A percentile compares a stretch with the other conserved stretches of the same genome.
Conservation (phyloP, 2,797 vertebrate genomes). For the Sternotherus odoratus region DNA sequence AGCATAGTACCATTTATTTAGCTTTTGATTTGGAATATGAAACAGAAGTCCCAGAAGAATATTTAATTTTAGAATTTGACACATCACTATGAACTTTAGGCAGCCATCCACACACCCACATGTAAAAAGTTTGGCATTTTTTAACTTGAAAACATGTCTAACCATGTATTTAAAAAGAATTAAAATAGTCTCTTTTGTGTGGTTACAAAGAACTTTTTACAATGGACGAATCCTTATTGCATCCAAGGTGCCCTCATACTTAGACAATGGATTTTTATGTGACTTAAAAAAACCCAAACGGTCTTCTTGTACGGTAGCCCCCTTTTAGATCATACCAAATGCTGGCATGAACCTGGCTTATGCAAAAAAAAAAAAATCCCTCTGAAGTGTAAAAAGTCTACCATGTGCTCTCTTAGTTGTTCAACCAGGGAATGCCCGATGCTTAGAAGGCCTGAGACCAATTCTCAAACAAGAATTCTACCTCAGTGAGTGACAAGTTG, state of each 20-base stretch:
- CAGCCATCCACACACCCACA: slow-evolving; percentile 44
- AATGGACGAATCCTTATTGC: slow-evolving; percentile 13
- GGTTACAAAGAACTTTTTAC: slow-evolving; percentile 16
- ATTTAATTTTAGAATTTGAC: slow-evolving; percentile 66
- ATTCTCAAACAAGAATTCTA: background rate
- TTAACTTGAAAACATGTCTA: slow-evolving; percentile 19
- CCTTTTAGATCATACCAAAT: background rate
- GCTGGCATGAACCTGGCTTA: background rate
- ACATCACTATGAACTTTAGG: slow-evolving; percentile 41
- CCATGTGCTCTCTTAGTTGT: rapidly evolving
- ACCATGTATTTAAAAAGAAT: slow-evolving; percentile 58
- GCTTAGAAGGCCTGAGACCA: background rate
- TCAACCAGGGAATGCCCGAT: background rate
- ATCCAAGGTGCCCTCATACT: background rate
- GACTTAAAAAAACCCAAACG: background rate
- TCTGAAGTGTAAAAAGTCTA: slow-evolving; percentile 5
- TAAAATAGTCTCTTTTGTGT: slow-evolving; percentile 13
- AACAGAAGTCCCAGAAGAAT: slow-evolving; percentile 50
- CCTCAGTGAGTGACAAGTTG: slow-evolving; percentile 18
- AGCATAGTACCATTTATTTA: slow-evolving; percentile 46
- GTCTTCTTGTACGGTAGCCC: slow-evolving; percentile 18
- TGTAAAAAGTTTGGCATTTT: slow-evolving; percentile 61
- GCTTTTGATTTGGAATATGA: slow-evolving; percentile 62
- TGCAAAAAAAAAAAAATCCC: slow-evolving; percentile 18
- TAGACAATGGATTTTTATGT: slow-evolving; percentile 10